Base-by-base conservation (phyloP, 2,888 invertebrate genomes). In the Cantharis rustica region DNA sequence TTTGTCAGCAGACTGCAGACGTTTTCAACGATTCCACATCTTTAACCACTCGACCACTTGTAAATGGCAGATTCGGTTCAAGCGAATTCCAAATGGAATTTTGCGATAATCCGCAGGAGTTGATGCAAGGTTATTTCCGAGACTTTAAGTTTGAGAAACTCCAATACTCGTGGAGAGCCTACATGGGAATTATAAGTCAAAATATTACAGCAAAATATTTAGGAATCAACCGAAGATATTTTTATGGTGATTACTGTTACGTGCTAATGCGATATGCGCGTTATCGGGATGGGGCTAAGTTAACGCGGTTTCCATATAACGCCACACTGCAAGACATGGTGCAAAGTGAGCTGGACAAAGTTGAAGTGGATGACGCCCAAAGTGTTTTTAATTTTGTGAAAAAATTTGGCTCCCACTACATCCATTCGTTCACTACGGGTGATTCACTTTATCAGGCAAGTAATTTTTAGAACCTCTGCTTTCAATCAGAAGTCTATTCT, bases 81-180 rank as follows among this genome's bases (percentile, higher is more conserved):
- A 96, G 96, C 16, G 96, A 96, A 88, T 96, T 96, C 88, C 96
- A 96, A 88, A 95, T 96, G 95, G 96, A 96, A 87, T 96, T 96
- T 89, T 96, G 96, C 90, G 96, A 96, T 90, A 96, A 96, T 89
- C 89, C 95, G 82, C 92, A 94, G 81, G 96, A 96, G 84, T 87
- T 96, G 71, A 88, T 94, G 70, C 96, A 96, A 88, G 96, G 96
- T 0, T 96, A 96, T 86, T 96, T 96, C 86, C 92, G 96, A 61
- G 95, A 96, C 85, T 96, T 96, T 85, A 91, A 90, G 79, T 94
- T 96, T 86, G 96, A 96, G 86, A 91, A 93, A 83, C 89, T 96
- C 84, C 95, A 96, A 84, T 92, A 93, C 78, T 96, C 96, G 1
- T 96, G 96, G 96, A 92, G 94, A 75, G 96, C 96, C 23, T 96